Base-by-base conservation (phyloP, 2,797 vertebrate genomes). In the Chloroceryle amazona region DNA sequence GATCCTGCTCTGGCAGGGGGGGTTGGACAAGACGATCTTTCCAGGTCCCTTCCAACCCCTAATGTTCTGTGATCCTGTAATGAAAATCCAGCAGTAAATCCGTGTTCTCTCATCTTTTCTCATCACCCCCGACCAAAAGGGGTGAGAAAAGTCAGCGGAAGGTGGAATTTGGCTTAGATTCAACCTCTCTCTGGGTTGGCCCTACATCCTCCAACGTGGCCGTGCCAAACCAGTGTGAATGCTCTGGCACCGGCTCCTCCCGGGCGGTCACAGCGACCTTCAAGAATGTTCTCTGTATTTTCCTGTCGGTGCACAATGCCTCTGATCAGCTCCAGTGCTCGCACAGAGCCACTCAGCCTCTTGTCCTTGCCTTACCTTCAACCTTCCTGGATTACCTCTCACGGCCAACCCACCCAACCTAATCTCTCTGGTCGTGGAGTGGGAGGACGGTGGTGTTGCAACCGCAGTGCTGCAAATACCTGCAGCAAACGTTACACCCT, bases 341-440 rank as follows among this genome's bases (percentile, higher is more conserved):
- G 8, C 2, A 12, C 19, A 16, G 78, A 72, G 54, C 63, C 33
- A 3, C 42, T 2, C 35, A 3, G 72, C 81, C 66, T 29, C 63
- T 85, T 23, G 79, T 28, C 95, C 91, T 81, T 49, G 66, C 82
- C 39, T 81, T 81, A 66, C 91, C 93, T 89, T 58, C 82, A 52
- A 1, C 71, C 93, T 85, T 78, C 91, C 86, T 74, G 82, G 57
- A n/a, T 89, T 65, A 68, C 90, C 44, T 63, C 47, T 89, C 28
- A 2, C 1, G 44, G 83, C 86, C 82, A 84, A 70, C 35, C 60
- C 62, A 47, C 42, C 76, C 33, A 5, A 2, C 20, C 52, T 37
- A 6, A 20, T 25, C 73, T 51, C 46, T 3, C 47, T 29, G 74
- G 76, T 33, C 60, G 4, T 0, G 15, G 31, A 35, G 75, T 26